Evolutionary conservation across 2,888 invertebrate genomes (phyloP).

Genomic region (Orchestes rusci): DNA sequence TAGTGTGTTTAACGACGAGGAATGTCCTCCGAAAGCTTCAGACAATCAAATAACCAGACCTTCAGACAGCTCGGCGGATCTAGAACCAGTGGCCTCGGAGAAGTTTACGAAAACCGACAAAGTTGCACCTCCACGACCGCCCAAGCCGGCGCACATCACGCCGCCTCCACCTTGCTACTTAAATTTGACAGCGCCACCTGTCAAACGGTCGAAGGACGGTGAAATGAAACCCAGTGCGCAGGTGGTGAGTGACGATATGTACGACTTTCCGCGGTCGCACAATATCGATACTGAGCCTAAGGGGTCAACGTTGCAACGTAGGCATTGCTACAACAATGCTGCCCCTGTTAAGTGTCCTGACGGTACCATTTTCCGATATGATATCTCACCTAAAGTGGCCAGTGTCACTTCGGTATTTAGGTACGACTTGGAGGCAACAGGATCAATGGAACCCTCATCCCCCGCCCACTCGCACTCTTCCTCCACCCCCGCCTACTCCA

Average conservation of each 20-base stretch:
- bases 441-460: constrained; percentile 44
- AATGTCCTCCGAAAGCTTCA: constrained; percentile 48
- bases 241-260: constrained; percentile 50
- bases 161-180: constrained; percentile 29
- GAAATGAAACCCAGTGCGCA: no score
- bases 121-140: constrained; percentile 56
- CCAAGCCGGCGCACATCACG: constrained; percentile 58
- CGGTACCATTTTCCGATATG: constrained; percentile 53
- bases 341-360: constrained; percentile 48
- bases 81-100: constrained; percentile 50
- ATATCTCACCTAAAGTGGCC: constrained; percentile 44
- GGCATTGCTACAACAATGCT: constrained; percentile 57
- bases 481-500: constrained; percentile 50
- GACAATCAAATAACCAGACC: background rate
- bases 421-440: constrained; percentile 36
- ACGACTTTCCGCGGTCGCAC: constrained; percentile 66
- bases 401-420: constrained; percentile 33
- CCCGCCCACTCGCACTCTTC: constrained; percentile 47
- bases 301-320: constrained; percentile 28
- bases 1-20: constrained; percentile 64
- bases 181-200: constrained; percentile 27
- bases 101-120: constrained; percentile 46
- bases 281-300: constrained; percentile 41
- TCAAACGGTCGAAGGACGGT: no score
- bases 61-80: constrained; percentile 49